These are phyloP conservation scores for Cynocephalus volans DNA, from an alignment of 2,113 vertebrate species.

Conservation along the genomic window DNA sequence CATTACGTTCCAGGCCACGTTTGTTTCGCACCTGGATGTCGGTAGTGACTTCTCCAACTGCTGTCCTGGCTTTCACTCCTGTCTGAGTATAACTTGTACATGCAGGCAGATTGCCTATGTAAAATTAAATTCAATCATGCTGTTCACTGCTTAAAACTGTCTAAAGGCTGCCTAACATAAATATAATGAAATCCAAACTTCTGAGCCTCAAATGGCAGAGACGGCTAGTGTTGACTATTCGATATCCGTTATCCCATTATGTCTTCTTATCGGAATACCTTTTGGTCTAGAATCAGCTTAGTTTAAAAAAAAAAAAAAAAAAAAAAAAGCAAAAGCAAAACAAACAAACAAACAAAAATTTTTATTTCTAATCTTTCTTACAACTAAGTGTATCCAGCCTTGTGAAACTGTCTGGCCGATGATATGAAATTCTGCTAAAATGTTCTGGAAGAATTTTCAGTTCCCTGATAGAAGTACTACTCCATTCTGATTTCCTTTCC, in stretches of 20 bases:
- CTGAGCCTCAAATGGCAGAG: background rate
- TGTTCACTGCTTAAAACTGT: background rate
- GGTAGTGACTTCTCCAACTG: too few relatives aligned
- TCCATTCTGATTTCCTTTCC: background rate
- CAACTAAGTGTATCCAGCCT: background rate
- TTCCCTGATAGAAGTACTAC: background rate
- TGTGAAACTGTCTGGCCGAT: background rate
- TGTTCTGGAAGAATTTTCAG: background rate
- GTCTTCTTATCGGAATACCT: background rate
- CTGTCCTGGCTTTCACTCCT: background rate
- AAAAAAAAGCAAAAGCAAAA: background rate
- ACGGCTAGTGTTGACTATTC: background rate
- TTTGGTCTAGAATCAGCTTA: background rate
- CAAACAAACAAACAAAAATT: background rate
- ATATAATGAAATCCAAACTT: background rate
- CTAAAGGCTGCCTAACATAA: background rate
- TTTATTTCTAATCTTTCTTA: background rate
- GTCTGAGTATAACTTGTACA: background rate
- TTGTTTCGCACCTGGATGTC: background rate
- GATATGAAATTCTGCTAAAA: background rate
- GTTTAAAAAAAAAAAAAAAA: background rate
- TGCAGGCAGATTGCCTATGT: accelerated
- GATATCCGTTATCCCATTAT: background rate
- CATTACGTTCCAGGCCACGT: background rate
- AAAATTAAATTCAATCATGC: background rate